These are phyloP conservation scores for Drosophila borealis DNA, from an alignment of 2,888 invertebrate genomes.

Conservation along the genomic window DNA sequence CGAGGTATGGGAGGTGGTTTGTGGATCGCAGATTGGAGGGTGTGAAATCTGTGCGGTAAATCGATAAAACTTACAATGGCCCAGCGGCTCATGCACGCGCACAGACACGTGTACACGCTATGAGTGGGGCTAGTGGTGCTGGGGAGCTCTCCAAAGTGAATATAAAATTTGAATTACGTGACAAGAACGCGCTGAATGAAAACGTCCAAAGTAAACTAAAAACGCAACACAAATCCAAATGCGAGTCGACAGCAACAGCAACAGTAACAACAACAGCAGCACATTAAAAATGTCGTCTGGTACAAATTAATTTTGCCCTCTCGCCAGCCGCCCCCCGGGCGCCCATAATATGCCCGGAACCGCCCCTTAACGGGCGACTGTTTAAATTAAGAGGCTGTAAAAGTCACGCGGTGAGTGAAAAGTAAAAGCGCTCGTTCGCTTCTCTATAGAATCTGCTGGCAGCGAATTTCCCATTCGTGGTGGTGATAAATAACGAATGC, in stretches of 20 bases:
- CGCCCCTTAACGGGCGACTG: conserved; percentile 49
- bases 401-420: conserved; percentile 80
- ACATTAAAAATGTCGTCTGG: conserved; percentile 79
- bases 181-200: conserved; percentile 58
- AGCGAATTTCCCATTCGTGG: conserved; percentile 49
- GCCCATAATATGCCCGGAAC: conserved; percentile 45
- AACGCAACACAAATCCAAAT: conserved; percentile 59
- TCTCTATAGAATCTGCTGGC: conserved; percentile 31
- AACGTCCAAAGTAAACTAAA: conserved; percentile 47
- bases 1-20: background rate
- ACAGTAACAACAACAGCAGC: conserved; percentile 32
- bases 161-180: conserved; percentile 81
- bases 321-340: conserved; percentile 38
- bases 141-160: conserved; percentile 57
- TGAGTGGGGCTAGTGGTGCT: background rate
- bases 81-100: conserved; percentile 35
- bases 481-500: conserved; percentile 76
- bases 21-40: conserved; percentile 18
- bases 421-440: conserved; percentile 55
- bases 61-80: conserved; percentile 64
- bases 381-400: conserved; percentile 80
- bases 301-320: conserved; percentile 78
- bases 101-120: conserved; percentile 27
- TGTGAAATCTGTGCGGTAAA: conserved; percentile 55
- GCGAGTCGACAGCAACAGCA: conserved; percentile 30